Conservation (phyloP, 2,888 invertebrate genomes). For the Drosophila mulleri region DNA sequence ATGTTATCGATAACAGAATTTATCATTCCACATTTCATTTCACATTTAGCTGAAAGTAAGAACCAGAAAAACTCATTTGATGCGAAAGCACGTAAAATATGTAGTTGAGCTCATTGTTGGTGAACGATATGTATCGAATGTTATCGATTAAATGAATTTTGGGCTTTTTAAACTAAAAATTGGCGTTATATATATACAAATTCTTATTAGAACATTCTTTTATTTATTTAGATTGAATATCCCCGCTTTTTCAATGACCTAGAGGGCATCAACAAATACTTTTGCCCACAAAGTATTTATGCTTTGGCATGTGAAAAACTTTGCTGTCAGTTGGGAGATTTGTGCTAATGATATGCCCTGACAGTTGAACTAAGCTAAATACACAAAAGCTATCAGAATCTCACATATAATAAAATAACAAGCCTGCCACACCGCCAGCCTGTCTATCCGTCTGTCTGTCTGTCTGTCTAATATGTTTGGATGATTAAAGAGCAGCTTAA, state of each 20-base stretch:
- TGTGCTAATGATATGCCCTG: conserved; percentile 48
- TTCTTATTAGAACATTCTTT: background rate
- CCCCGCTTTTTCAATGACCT: background rate
- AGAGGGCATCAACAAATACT: conserved; percentile 26
- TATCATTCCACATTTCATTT: background rate
- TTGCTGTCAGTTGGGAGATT: conserved; percentile 50
- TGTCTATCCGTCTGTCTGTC: background rate
- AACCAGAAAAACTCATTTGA: too few species aligned
- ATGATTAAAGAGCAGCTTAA: conserved; percentile 51
- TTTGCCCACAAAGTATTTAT: conserved; percentile 39
- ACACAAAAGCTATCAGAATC: conserved; percentile 9
- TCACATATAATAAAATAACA: conserved; percentile 19
- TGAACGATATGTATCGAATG: background rate
- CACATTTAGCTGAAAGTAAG: background rate
- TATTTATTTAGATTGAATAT: background rate
- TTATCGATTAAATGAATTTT: background rate
- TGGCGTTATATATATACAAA: background rate
- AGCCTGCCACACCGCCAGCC: background rate
- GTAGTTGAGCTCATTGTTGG: background rate
- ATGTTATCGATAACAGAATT: background rate
- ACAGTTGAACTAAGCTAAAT: conserved; percentile 40
- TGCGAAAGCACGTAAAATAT: too few species aligned
- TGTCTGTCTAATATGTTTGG: conserved; percentile 1
- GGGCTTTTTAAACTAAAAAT: too few species aligned
- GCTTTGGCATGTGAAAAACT: conserved; percentile 47